Percentiles rank a stretch among this genome's conserved stretches.
phyloP scores from a whole-genome alignment of 1,140 invertebrate species.

The Nebria ingens region DNA sequence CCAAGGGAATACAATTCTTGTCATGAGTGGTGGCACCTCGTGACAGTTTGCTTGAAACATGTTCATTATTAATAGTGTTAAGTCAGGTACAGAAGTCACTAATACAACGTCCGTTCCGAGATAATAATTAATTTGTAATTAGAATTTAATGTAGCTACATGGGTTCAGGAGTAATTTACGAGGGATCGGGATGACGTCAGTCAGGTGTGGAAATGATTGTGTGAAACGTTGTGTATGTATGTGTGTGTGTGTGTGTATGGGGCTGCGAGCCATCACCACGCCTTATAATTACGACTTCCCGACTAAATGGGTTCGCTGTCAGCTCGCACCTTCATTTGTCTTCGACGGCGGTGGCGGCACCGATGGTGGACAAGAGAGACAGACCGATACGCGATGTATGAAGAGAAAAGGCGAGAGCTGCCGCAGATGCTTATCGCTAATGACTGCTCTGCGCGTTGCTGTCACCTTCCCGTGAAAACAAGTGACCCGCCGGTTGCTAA shows the following conservation, averaged over 20 bases:
- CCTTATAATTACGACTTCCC: conserved; percentile 35
- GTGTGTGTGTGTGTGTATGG: background rate
- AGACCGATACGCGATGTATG: no score
- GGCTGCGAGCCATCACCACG: conserved; percentile 24
- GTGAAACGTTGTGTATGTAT: background rate
- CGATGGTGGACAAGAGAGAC: no score
- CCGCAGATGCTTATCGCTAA: conserved; percentile 30
- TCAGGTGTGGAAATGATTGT: conserved; percentile 7
- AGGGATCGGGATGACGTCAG: background rate
- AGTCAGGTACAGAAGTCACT: background rate
- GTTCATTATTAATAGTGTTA: conserved; percentile 2
- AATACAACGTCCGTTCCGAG: background rate
- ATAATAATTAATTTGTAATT: conserved; percentile 10
- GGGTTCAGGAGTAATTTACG: background rate
- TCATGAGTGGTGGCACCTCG: no score
- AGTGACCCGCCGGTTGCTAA: background rate
- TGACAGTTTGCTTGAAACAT: background rate
- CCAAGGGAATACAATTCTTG: no score
- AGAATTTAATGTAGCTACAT: conserved; percentile 8
- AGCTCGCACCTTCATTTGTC: conserved; percentile 35
- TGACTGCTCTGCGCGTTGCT: conserved; percentile 19
- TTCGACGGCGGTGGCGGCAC: conserved; percentile 25
- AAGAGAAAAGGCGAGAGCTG: background rate
- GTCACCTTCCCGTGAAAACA: background rate
- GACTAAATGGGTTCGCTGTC: conserved; percentile 33